Evolutionary conservation across 92 coral and sea anemone species (phyloP).

Genomic region (Porites divaricata): DNA sequence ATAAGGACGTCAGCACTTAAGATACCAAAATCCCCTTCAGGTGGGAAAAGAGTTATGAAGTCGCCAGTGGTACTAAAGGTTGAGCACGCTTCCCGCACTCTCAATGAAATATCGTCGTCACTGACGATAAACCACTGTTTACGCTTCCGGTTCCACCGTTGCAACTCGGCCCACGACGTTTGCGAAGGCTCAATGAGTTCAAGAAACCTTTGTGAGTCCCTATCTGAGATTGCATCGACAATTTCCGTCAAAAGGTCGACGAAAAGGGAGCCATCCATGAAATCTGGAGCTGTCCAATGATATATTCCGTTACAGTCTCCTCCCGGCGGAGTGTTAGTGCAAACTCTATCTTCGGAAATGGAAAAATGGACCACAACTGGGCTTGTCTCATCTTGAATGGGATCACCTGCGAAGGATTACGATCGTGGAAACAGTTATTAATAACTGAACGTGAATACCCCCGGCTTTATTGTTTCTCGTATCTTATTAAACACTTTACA

Average conservation of each 20-base stretch:
- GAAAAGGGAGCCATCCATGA: slow-evolving; percentile 33
- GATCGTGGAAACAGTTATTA: too few species aligned
- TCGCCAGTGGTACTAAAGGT: background rate
- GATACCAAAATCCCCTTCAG: background rate
- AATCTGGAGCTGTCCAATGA: slow-evolving; percentile 40
- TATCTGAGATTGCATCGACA: slow-evolving; percentile 15
- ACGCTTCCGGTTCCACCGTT: slow-evolving; percentile 19
- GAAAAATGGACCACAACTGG: slow-evolving; percentile 20
- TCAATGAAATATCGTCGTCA: background rate
- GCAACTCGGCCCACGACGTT: background rate
- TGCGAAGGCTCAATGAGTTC: background rate
- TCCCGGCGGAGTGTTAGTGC: background rate
- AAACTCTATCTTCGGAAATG: background rate
- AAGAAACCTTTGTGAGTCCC: background rate
- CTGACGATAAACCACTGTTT: background rate
- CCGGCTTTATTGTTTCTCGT: too few species aligned
- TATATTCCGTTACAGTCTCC: background rate
- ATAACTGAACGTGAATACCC: too few species aligned
- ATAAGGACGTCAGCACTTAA: slow-evolving; percentile 9
- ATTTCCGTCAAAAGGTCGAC: slow-evolving; percentile 27
- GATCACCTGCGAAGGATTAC: background rate
- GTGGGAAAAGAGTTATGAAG: background rate
- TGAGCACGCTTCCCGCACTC: background rate
- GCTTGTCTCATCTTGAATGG: background rate
- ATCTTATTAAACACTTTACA: too few species aligned